These are phyloP conservation scores for Aleiodes alternator DNA, from an alignment of 2,888 invertebrate genomes.

Conservation along the genomic window DNA sequence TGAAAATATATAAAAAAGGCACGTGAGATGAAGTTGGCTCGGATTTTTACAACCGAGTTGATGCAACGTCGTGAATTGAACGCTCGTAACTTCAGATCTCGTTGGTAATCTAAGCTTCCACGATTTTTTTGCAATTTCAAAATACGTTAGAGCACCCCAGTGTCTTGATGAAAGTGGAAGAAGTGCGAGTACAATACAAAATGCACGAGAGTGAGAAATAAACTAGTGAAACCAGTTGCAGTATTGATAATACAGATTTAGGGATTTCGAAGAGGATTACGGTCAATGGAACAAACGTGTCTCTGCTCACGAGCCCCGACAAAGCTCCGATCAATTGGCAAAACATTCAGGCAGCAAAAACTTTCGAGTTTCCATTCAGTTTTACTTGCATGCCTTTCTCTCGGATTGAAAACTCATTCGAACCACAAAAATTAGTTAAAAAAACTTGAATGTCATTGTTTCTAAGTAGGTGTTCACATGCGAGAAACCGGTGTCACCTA, in stretches of 20 bases:
- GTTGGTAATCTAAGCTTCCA: slow-evolving; percentile 25
- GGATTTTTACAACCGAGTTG: slow-evolving; percentile 26
- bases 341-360: not conserved
- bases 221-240: slow-evolving; percentile 15
- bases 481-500: too few species aligned
- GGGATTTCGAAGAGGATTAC: slow-evolving; percentile 18
- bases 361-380: not conserved
- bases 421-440: too few species aligned
- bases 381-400: not conserved
- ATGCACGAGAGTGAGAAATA: not conserved
- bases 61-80: slow-evolving; percentile 29
- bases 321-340: not conserved
- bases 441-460: too few species aligned
- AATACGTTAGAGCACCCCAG: slow-evolving; percentile 3
- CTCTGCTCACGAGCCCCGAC: not conserved
- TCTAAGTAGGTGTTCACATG: too few species aligned
- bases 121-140: slow-evolving; percentile 11
- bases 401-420: too few species aligned
- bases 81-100: slow-evolving; percentile 35
- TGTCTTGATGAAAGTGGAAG: slow-evolving; percentile 17
- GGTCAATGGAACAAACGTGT: slow-evolving; percentile 33
- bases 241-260: slow-evolving; percentile 16
- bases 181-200: slow-evolving; percentile 2
- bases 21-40: slow-evolving; percentile 12
- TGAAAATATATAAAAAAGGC: not conserved